Evolutionary conservation across 92 coral and sea anemone species (phyloP).

Genomic region (Porites divaricata): DNA sequence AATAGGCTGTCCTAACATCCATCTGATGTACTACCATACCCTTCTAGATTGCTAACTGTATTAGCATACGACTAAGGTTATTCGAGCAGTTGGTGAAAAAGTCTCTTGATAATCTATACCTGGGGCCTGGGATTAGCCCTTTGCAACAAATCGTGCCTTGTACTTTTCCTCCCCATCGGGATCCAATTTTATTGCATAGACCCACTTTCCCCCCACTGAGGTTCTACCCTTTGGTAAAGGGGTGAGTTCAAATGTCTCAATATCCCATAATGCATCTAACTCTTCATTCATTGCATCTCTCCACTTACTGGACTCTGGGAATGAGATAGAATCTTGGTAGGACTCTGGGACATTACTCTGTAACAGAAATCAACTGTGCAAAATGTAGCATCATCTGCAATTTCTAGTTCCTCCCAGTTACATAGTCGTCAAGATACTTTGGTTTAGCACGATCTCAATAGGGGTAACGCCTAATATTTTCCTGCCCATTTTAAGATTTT

Average conservation of each 20-base stretch:
- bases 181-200: constrained; percentile 50
- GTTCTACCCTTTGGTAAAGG: constrained; percentile 51
- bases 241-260: constrained; percentile 54
- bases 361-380: constrained; percentile 54
- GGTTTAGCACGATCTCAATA: constrained; percentile 38
- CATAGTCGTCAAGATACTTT: constrained; percentile 42
- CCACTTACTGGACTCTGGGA: constrained; percentile 27
- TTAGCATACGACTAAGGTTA: constrained; percentile 50
- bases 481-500: neutral
- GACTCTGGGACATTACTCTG: constrained; percentile 33
- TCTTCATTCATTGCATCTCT: constrained; percentile 28
- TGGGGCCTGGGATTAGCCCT: constrained; percentile 56
- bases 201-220: constrained; percentile 57
- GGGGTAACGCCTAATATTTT: constrained; percentile 35
- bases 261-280: constrained; percentile 35
- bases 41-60: constrained; percentile 43
- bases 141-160: constrained; percentile 57
- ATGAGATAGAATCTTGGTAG: constrained; percentile 20
- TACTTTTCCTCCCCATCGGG: constrained; percentile 45
- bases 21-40: constrained; percentile 39
- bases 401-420: constrained; percentile 21
- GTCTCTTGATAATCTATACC: constrained; percentile 59
- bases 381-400: constrained; percentile 37
- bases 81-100: constrained; percentile 49
- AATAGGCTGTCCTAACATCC: constrained; percentile 55